A percentile compares a stretch with the other conserved stretches of the same genome.
These are phyloP conservation scores for Pectinophora gossypiella DNA, from an alignment of 1,140 invertebrate genomes.

Conservation along the genomic window DNA sequence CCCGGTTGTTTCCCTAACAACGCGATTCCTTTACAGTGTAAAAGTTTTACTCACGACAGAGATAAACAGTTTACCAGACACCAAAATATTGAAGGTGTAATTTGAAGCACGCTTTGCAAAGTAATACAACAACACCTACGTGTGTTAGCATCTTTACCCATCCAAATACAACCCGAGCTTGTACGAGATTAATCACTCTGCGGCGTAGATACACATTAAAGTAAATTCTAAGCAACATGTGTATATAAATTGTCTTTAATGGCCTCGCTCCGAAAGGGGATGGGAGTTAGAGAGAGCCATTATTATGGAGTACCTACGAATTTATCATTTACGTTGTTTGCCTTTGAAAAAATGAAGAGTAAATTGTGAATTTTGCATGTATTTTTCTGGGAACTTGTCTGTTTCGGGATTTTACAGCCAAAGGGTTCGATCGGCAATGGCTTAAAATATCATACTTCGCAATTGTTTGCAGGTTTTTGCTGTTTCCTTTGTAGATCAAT, in stretches of 20 bases:
- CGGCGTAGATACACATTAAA: slow-evolving; percentile 49
- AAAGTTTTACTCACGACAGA: not conserved
- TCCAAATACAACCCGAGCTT: not conserved
- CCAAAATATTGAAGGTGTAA: not conserved
- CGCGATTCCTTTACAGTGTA: not conserved
- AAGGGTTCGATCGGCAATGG: no score
- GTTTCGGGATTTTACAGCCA: no score
- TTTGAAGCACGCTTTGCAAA: not conserved
- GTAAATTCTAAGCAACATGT: slow-evolving; percentile 56
- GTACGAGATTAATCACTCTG: slow-evolving; percentile 47
- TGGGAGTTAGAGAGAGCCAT: not conserved
- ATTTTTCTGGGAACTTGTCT: no score
- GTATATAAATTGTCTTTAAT: slow-evolving; percentile 62
- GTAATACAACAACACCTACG: not conserved
- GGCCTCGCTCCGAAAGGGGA: slow-evolving; percentile 12
- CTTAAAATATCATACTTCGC: no score
- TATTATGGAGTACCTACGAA: slow-evolving; percentile 2
- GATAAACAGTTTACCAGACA: not conserved
- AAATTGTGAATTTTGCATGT: no score
- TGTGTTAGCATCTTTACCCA: not conserved
- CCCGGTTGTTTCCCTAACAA: not conserved
- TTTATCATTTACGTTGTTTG: not conserved
- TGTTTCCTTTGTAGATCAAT: no score
- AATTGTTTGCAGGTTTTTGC: no score
- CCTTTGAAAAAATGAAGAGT: no score